Evolutionary conservation across 1,140 invertebrate genomes (phyloP), one percentile per base, ranked within the genome.

Genomic region (Listronotus oregonensis): DNA sequence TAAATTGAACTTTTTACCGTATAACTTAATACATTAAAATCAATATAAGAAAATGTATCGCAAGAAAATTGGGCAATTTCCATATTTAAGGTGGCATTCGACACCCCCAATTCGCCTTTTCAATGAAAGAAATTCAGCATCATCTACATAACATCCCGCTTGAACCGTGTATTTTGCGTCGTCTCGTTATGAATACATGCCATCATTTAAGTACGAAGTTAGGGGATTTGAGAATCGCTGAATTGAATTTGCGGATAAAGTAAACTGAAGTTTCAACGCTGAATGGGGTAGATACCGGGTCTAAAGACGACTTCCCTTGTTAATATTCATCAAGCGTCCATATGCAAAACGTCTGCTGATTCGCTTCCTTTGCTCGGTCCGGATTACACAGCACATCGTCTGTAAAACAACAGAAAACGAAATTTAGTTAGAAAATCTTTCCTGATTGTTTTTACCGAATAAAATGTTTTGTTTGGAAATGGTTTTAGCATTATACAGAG

Each of bases 301-400:
- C 51, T 37, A 40, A 15, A 39, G 51, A 54, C 54, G 54, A 43
- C 54, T 57, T 54, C 18, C 11, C 42, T 67, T 56, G 67, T 76
- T 76, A 75, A 75, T 77, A 77, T 77, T 77, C 75, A 77, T 76
- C 74, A 75, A 67, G 54, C 70, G 72, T 75, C 71, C 73, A 67
- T 74, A 77, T 77, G 75, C 75, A 77, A 77, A 77, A 76, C 74
- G 75, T 77, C 71, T 74, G 73, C 74, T 74, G 74, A 74, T 75
- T 74, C 69, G 74, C 64, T 73, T 74, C 73, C 69, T 67, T 69
- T 66, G 32, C 68, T 64, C 57, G 65, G 71, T 58, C 64, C 47
- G 68, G 66, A 66, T 77, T 70, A 75, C 74, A 74, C 74, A 61
- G 70, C 58, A 67, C 59, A 62, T 55, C 63, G 34, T 47, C 50